Evolutionary conservation across 1,140 invertebrate species (phyloP).

Genomic region (Megalopta genalis): DNA sequence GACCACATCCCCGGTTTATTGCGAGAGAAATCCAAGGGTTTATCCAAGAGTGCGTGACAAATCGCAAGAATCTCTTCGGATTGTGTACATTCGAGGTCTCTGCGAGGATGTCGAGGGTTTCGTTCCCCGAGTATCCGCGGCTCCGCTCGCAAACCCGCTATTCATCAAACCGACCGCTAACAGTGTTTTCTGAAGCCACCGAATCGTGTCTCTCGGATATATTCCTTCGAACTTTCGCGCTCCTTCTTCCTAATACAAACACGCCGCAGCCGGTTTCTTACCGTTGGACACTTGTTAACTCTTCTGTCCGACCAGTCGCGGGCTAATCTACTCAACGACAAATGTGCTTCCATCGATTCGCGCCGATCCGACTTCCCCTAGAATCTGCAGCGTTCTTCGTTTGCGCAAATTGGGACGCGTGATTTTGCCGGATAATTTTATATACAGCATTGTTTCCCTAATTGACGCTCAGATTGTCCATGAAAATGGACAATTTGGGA

Average conservation of each 20-base stretch:
- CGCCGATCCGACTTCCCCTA: too few species aligned
- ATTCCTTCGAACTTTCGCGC: background rate
- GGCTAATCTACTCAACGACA: too few species aligned
- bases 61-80: constrained; percentile 10
- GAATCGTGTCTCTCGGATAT: background rate
- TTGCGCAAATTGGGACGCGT: too few species aligned
- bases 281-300: too few species aligned
- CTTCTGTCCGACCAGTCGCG: too few species aligned
- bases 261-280: background rate
- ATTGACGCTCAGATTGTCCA: too few species aligned
- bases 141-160: background rate
- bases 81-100: background rate
- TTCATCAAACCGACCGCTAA: constrained; percentile 1
- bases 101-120: background rate
- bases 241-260: background rate
- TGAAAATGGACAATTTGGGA: too few species aligned
- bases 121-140: background rate
- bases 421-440: too few species aligned
- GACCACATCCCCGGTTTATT: constrained; percentile 8
- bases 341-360: too few species aligned
- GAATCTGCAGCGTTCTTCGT: too few species aligned
- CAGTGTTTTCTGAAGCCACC: background rate
- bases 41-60: constrained; percentile 19
- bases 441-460: too few species aligned
- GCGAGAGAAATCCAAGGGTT: too few species aligned